Conservation (phyloP, 1,140 invertebrate genomes). For the Cephus cinctus region DNA sequence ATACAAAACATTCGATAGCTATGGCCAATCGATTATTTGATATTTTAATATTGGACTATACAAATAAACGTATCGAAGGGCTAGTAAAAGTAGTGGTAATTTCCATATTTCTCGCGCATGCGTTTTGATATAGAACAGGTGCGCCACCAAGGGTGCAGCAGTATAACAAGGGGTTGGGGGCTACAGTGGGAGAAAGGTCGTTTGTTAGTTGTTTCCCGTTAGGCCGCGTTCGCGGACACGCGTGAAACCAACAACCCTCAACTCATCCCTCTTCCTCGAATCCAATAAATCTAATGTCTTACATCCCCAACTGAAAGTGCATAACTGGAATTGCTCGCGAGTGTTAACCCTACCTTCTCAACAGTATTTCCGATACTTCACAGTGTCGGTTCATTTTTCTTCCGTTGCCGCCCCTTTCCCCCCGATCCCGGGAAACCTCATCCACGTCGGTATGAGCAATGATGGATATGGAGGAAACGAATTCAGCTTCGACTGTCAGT, state of each 20-base stretch:
- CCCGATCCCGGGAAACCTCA: not conserved
- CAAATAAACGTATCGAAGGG: not conserved
- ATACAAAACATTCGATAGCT: too few species aligned
- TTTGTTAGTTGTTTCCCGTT: constrained; percentile 52
- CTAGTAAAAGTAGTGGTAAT: not conserved
- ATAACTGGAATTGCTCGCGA: too few species aligned
- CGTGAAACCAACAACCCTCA: constrained; percentile 40
- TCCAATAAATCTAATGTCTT: not conserved
- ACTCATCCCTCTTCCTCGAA: constrained; percentile 15
- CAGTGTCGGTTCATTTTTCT: constrained; percentile 6
- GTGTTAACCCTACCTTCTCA: too few species aligned
- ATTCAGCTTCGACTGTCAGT: constrained; percentile 50
- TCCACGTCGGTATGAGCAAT: constrained; percentile 46
- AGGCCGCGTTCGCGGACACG: constrained; percentile 53
- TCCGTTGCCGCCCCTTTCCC: constrained; percentile 1
- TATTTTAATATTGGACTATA: constrained; percentile 2
- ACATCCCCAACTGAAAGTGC: constrained; percentile 17
- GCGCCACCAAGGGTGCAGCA: constrained; percentile 25
- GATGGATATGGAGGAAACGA: constrained; percentile 53
- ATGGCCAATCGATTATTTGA: too few species aligned
- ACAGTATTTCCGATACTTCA: too few species aligned
- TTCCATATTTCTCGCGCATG: not conserved
- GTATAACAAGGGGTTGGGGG: constrained; percentile 34
- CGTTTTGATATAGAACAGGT: not conserved
- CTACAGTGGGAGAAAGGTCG: constrained; percentile 34